Evolutionary conservation across 2,113 vertebrate genomes (phyloP).

Genomic region (Syngnathus scovelli): DNA sequence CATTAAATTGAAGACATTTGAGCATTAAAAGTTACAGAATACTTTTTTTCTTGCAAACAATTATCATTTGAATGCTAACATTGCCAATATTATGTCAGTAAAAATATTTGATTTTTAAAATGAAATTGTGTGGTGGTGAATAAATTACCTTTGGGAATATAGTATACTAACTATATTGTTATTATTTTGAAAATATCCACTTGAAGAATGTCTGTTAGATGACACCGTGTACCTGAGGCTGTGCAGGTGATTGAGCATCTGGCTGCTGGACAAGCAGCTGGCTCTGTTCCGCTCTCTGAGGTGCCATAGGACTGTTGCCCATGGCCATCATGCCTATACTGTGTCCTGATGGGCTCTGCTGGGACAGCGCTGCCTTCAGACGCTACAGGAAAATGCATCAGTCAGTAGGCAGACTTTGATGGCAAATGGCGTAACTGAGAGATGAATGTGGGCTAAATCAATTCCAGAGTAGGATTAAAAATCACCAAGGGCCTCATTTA

Average conservation of each 20-base stretch:
- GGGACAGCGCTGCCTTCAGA: conserved; percentile 88
- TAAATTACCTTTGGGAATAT: no score
- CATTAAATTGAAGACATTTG: no score
- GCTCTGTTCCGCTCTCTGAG: conserved; percentile 85
- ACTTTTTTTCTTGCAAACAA: no score
- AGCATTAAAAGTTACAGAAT: no score
- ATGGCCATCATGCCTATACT: conserved; percentile 75
- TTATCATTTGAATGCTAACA: no score
- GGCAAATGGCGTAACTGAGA: not conserved
- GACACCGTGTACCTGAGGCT: conserved; percentile 78
- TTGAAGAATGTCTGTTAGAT: not conserved
- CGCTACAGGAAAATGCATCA: conserved; percentile 66
- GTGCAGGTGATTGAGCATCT: conserved; percentile 89
- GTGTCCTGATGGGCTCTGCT: conserved; percentile 79
- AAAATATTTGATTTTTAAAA: no score
- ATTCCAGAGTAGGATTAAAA: no score
- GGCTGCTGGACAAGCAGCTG: conserved; percentile 88
- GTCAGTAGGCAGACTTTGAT: conserved; percentile 3
- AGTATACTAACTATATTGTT: not conserved
- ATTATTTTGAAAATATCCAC: not conserved
- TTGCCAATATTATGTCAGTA: no score
- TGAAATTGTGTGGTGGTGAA: no score
- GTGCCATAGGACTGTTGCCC: conserved; percentile 86
- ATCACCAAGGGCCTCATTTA: no score
- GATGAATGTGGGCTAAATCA: no score